Evolutionary conservation across 2,888 invertebrate species (phyloP).

Genomic region (Sericinus montela): DNA sequence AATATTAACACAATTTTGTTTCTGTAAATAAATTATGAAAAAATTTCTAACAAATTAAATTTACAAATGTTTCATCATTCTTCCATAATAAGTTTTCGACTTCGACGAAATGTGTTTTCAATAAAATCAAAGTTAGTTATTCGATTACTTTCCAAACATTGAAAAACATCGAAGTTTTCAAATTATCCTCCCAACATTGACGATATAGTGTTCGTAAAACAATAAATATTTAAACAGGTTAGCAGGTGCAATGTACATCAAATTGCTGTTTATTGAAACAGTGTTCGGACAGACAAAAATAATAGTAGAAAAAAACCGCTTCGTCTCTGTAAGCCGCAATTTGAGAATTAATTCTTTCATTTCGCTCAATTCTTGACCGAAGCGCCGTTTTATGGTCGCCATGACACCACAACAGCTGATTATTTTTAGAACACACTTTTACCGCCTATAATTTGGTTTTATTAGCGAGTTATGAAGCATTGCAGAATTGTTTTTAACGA

Average conservation of each 20-base stretch:
- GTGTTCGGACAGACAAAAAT: slow-evolving; percentile 50
- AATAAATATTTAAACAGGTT: slow-evolving; percentile 71
- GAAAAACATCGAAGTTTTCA: slow-evolving; percentile 39
- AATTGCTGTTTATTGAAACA: slow-evolving; percentile 68
- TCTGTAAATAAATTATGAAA: too few species aligned
- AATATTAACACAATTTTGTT: too few species aligned
- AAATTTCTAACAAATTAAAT: too few species aligned
- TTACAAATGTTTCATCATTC: too few species aligned
- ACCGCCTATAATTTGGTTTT: slow-evolving; percentile 42
- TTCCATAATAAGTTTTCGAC: too few species aligned
- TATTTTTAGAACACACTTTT: slow-evolving; percentile 50
- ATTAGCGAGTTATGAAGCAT: slow-evolving; percentile 45
- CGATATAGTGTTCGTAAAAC: slow-evolving; percentile 45
- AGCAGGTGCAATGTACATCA: slow-evolving; percentile 67
- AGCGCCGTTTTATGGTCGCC: slow-evolving; percentile 39
- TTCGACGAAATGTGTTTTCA: too few species aligned
- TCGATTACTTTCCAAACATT: background rate
- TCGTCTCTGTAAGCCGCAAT: slow-evolving; percentile 52
- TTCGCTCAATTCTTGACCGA: slow-evolving; percentile 49
- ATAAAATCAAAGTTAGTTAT: too few species aligned
- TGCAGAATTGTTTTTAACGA: too few species aligned
- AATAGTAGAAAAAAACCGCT: slow-evolving; percentile 51
- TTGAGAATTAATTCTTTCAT: slow-evolving; percentile 71
- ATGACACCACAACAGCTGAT: slow-evolving; percentile 40
- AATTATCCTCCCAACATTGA: slow-evolving; percentile 43